Evolutionary conservation across 2,113 vertebrate genomes (phyloP).

Genomic region (Callipepla squamata): DNA sequence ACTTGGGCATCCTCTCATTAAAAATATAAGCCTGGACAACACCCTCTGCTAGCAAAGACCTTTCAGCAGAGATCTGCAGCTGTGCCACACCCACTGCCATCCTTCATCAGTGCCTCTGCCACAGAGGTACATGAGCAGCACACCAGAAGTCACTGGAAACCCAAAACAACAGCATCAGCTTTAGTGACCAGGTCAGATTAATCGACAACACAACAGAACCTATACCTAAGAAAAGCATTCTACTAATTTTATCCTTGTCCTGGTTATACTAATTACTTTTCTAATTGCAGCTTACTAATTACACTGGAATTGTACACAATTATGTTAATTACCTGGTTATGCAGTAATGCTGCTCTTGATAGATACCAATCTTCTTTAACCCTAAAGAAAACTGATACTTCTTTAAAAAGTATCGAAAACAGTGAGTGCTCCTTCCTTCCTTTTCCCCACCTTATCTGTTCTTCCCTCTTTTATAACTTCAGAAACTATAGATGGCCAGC

Average conservation of each 20-base stretch:
- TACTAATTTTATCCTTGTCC: constrained; percentile 6
- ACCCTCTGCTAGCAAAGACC: neutral
- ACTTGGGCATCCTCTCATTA: neutral
- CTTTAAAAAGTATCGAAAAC: neutral
- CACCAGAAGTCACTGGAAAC: neutral
- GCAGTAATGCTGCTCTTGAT: neutral
- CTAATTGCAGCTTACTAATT: constrained; percentile 34
- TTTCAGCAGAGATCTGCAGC: neutral
- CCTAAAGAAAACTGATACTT: neutral
- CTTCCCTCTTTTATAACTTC: neutral
- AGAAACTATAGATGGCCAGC: neutral
- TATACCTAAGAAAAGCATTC: neutral
- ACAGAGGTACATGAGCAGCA: neutral
- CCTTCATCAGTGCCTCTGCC: neutral
- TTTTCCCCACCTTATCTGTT: neutral
- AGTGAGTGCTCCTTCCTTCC: neutral
- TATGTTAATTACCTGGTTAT: neutral
- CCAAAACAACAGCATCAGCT: neutral
- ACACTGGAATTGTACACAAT: neutral
- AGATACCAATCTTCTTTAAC: neutral
- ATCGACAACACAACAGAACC: neutral
- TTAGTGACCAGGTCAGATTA: neutral
- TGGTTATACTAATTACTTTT: constrained; percentile 13
- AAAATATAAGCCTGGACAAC: neutral
- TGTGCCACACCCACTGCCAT: neutral